A percentile compares a stretch with the other conserved stretches of the same genome.
These are phyloP conservation scores for Hemiscyllium ocellatum DNA, from an alignment of 2,113 vertebrate genomes.

Conservation along the genomic window DNA sequence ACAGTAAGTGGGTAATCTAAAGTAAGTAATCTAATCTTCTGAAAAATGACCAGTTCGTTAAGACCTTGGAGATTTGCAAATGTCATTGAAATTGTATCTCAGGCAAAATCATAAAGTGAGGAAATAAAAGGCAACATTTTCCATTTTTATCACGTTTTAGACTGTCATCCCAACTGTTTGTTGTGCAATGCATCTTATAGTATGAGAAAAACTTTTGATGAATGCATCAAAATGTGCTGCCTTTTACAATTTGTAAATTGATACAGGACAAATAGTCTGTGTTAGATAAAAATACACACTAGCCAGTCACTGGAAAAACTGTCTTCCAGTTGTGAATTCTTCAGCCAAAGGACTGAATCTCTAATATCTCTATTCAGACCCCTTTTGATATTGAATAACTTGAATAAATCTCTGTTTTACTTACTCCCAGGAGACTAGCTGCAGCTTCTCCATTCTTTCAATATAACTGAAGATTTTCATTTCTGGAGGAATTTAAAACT, in stretches of 20 bases:
- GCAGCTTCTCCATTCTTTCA: not conserved
- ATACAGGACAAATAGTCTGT: not conserved
- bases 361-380: not conserved
- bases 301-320: not conserved
- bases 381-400: not conserved
- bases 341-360: not conserved
- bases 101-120: not conserved
- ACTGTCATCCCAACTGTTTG: not conserved
- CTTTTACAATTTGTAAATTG: not conserved
- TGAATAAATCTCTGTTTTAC: not conserved
- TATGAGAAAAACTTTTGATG: not conserved
- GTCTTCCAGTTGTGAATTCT: too few species aligned
- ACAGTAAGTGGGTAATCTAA: too few species aligned
- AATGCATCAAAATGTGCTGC: not conserved
- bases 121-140: not conserved
- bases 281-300: not conserved
- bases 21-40: too few species aligned
- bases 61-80: not conserved
- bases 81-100: not conserved
- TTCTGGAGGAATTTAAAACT: not conserved
- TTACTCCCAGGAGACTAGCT: not conserved
- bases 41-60: not conserved
- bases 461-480: not conserved
- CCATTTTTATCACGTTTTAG: not conserved
- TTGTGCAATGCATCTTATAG: not conserved